Evolutionary conservation across 2,113 vertebrate genomes (phyloP).

Genomic region (Pavo muticus): DNA sequence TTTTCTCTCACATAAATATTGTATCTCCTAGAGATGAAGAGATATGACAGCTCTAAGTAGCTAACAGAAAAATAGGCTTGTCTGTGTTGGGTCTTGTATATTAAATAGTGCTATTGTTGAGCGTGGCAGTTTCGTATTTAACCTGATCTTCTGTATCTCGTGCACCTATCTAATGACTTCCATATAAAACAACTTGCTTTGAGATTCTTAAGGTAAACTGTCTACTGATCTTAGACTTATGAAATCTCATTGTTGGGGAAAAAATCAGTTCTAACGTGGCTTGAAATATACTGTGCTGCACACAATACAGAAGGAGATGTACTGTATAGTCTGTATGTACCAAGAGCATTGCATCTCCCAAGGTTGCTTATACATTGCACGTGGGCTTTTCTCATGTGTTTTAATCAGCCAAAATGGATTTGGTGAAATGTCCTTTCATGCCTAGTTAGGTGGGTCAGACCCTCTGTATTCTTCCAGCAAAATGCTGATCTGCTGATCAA

Average conservation of each 20-base stretch:
- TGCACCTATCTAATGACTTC: background rate
- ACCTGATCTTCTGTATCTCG: background rate
- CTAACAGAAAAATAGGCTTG: background rate
- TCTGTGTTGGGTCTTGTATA: background rate
- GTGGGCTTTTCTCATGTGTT: background rate
- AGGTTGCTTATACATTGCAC: background rate
- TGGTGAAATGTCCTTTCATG: background rate
- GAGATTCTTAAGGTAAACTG: background rate
- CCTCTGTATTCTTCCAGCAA: background rate
- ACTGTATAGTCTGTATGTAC: background rate
- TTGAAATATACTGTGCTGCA: background rate
- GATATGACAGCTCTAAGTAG: background rate
- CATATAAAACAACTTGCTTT: background rate
- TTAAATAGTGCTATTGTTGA: background rate
- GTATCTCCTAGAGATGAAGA: background rate
- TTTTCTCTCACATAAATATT: rapidly evolving
- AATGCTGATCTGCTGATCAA: background rate
- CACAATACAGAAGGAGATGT: background rate
- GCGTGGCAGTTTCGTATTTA: background rate
- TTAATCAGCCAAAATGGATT: background rate
- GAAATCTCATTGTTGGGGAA: background rate
- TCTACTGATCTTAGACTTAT: background rate
- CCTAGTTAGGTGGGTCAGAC: background rate
- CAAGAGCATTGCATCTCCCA: background rate
- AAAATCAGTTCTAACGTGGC: background rate